Evolutionary conservation across 2,113 vertebrate genomes (phyloP).

Genomic region (Leptosomus discolor): DNA sequence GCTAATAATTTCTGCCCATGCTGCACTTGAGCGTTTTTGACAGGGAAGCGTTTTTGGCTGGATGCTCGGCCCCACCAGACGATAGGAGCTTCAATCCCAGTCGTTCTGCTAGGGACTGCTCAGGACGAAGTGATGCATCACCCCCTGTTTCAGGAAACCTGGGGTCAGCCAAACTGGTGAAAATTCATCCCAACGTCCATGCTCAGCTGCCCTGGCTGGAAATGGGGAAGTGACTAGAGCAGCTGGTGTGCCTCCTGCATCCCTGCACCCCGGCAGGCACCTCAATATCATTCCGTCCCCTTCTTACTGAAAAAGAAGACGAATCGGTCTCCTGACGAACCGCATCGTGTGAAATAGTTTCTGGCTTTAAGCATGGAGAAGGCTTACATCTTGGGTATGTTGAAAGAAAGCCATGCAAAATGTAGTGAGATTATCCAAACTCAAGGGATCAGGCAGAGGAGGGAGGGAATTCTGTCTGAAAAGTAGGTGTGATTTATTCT

Average conservation of each 20-base stretch:
- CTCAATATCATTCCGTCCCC: neutral
- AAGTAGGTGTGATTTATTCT: constrained; percentile 7
- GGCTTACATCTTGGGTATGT: rapidly evolving
- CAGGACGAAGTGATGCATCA: neutral
- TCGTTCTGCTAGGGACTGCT: neutral
- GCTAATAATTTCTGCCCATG: neutral
- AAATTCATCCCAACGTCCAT: neutral
- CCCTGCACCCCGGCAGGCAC: neutral
- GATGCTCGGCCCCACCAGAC: neutral
- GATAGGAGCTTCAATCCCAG: neutral
- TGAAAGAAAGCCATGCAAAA: neutral
- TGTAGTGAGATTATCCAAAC: neutral
- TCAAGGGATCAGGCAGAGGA: neutral
- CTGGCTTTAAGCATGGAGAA: neutral
- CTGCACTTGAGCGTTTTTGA: neutral
- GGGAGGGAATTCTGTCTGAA: neutral
- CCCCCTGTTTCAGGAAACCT: neutral
- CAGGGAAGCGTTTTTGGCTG: neutral
- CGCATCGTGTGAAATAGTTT: neutral
- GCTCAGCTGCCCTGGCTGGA: neutral
- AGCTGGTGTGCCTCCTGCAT: rapidly evolving
- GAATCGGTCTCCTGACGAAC: neutral
- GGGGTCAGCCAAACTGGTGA: neutral
- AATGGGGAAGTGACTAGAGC: rapidly evolving
- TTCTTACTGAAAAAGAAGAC: neutral